Base-by-base conservation (phyloP, 1,140 invertebrate species). In the Micrasema minimum region DNA sequence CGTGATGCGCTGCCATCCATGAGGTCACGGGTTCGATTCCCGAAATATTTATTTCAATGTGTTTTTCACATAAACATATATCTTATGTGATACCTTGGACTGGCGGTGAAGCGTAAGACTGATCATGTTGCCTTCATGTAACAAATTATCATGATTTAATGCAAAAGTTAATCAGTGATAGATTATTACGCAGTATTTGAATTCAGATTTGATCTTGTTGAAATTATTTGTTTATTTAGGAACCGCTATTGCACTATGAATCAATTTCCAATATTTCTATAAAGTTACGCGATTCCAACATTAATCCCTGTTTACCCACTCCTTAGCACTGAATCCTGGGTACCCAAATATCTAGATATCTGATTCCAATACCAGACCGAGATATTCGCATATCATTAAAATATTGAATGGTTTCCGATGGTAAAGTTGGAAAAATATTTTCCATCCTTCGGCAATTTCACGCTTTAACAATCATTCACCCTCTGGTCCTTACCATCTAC, bases 341-440 rank as follows among this genome's bases (percentile, higher is more conserved):
- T n/a, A n/a, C n/a, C n/a, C n/a, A n/a, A n/a, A n/a, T n/a, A 41
- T 64, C 59, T 64, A 11, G 59, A 64, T 64, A 46, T 64, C 59
- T 22, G 43, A 48, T 14, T 31, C 59, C 43, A 22, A 64, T 46
- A 31, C 22, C 59, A 38, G 26, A 9, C 11, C 46, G 64, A 46
- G 41, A 66, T 51, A 66, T 66, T 66, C 64, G 64, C 64, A 66
- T 66, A 66, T 66, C 64, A 66, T 66, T 66, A 66, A 66, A 66
- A 66, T n/a, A 51, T 53, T 51, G 45, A 66, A 66, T 66, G 64
- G 59, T 31, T 66, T 38, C 46, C 45, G 45, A 38, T 38, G 45
- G 46, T 16, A 51, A 31, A 53, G 26, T 66, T 51, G 64, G 46
- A 46, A 66, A 66, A 66, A 66, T 66, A 66, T 66, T 66, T 66